Percentiles rank a stretch among this genome's conserved stretches.
Conservation (phyloP, 1,140 invertebrate genomes). For the Phenacoccus solenopsis region DNA sequence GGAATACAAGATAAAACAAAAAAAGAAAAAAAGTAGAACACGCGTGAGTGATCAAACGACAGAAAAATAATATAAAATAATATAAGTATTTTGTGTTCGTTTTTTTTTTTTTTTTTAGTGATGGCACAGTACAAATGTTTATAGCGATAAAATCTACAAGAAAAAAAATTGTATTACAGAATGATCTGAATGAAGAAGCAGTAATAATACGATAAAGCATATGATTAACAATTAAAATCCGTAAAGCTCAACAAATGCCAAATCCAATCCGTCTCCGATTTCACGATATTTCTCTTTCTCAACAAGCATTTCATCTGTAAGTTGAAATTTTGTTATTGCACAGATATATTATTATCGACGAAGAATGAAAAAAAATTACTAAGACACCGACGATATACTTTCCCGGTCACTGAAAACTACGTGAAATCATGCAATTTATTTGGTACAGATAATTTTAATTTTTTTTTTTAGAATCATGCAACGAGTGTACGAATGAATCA, state of each 20-base stretch:
- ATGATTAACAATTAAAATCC: conserved; percentile 43
- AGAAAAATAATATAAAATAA: not conserved
- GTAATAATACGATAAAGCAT: not conserved
- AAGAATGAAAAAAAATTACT: too few relatives aligned
- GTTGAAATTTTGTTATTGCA: conserved; percentile 19
- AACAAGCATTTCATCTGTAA: conserved; percentile 93
- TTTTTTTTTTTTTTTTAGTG: conserved; percentile 2
- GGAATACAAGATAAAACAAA: not conserved
- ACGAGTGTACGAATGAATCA: too few relatives aligned
- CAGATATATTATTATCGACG: too few relatives aligned
- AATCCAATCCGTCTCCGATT: conserved; percentile 97
- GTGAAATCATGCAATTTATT: too few relatives aligned
- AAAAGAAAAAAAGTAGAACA: not conserved
- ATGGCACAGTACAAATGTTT: not conserved
- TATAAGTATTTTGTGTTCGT: not conserved
- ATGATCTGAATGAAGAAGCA: conserved; percentile 11
- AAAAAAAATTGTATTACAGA: not conserved
- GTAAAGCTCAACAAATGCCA: conserved; percentile 94
- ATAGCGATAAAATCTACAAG: not conserved
- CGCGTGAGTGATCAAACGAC: not conserved
- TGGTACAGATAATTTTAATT: too few relatives aligned
- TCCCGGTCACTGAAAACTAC: too few relatives aligned
- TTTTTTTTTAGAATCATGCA: too few relatives aligned
- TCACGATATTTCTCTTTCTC: conserved; percentile 99
- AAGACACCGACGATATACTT: too few relatives aligned